Percentiles rank a stretch among this genome's conserved stretches.
These are phyloP conservation scores for Drosophila burlai DNA, from an alignment of 1,140 invertebrate species.

Conservation along the genomic window DNA sequence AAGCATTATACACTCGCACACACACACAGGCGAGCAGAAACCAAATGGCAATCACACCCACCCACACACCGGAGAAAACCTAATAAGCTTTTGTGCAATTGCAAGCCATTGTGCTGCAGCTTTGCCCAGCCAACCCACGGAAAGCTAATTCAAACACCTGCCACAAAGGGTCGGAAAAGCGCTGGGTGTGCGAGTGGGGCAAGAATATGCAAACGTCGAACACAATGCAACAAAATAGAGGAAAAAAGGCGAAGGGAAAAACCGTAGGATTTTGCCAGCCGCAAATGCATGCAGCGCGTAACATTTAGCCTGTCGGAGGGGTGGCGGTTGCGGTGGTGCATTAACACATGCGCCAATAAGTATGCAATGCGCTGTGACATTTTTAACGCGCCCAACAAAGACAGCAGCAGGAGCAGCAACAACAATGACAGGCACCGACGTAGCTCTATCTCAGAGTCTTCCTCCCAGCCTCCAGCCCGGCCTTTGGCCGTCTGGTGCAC, in stretches of 20 bases:
- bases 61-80: conserved; percentile 34
- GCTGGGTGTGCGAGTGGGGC: conserved; percentile 26
- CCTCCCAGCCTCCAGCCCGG: not conserved
- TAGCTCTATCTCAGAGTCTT: conserved; percentile 13
- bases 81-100: conserved; percentile 84
- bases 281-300: conserved; percentile 72
- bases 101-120: conserved; percentile 57
- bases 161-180: conserved; percentile 69
- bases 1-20: conserved; percentile 56
- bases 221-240: conserved; percentile 41
- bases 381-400: conserved; percentile 79
- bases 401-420: conserved; percentile 45
- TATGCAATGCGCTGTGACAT: conserved; percentile 83
- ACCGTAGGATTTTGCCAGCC: conserved; percentile 67
- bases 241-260: conserved; percentile 27
- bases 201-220: conserved; percentile 66
- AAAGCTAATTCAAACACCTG: conserved; percentile 82
- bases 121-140: conserved; percentile 62
- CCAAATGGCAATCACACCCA: conserved; percentile 49
- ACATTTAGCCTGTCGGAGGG: conserved; percentile 66
- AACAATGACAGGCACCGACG: conserved; percentile 44
- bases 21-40: conserved; percentile 7
- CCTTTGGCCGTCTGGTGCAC: conserved; percentile 48
- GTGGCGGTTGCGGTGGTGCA: conserved; percentile 46
- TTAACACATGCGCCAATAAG: conserved; percentile 83